Conservation (phyloP, 2,113 vertebrate species). For the Cercocebus atys region DNA sequence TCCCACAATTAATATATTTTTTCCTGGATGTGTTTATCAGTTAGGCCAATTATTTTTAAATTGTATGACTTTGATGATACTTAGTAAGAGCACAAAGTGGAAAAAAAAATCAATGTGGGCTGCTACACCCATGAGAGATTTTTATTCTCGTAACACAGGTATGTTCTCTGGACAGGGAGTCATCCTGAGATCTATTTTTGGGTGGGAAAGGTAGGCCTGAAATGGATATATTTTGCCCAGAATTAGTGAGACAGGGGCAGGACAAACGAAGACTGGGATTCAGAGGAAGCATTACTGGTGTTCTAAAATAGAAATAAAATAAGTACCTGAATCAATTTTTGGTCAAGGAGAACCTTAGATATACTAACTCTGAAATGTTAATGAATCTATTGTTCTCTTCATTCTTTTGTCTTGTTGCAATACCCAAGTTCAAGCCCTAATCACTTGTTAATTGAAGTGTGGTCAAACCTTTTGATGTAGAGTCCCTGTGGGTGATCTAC, state of each 20-base stretch:
- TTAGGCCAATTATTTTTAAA: background rate
- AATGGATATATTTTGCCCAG: background rate
- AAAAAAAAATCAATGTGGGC: background rate
- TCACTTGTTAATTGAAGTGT: background rate
- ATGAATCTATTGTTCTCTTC: background rate
- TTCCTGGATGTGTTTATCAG: background rate
- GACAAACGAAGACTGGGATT: background rate
- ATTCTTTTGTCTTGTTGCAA: background rate
- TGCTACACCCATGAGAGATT: background rate
- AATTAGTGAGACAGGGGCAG: background rate
- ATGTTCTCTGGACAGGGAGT: background rate
- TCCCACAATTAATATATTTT: background rate
- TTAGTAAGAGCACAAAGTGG: background rate
- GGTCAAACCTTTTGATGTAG: background rate
- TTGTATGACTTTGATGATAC: background rate
- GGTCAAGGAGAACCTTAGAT: background rate
- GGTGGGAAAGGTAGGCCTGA: background rate
- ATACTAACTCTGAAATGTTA: background rate
- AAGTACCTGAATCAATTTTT: background rate
- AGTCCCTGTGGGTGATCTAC: background rate
- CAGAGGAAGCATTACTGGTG: background rate
- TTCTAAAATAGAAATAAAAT: background rate
- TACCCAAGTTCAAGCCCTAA: accelerated
- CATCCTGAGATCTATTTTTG: background rate
- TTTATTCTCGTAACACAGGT: background rate